Base-by-base conservation (phyloP, 2,888 invertebrate species). In the Panorpa germanica region DNA sequence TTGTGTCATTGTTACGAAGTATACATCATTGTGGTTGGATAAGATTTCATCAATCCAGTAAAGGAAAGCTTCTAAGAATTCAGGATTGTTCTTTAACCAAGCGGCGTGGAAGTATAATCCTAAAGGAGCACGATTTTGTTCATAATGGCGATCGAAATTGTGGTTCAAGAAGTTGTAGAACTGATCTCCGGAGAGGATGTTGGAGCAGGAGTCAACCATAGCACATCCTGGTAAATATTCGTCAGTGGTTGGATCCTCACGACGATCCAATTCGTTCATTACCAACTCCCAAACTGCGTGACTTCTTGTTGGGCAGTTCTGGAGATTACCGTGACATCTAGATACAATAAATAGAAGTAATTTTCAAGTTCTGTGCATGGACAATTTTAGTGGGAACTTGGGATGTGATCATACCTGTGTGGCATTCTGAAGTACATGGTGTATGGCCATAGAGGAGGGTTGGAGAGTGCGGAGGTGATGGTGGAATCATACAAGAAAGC, bases 391-490 rank as follows among this genome's bases (percentile, higher is more conserved):
- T n/a, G n/a, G n/a, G n/a, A n/a, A n/a, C n/a, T n/a, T n/a, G n/a
- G n/a, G n/a, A n/a, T n/a, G n/a, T n/a, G n/a, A n/a, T n/a, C n/a
- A n/a, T n/a, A n/a, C n/a, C n/a, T n/a, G 54, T 88, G 90, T 1
- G 90, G 86, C 82, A 91, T 86, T 45, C 83, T 73, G 70, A 88
- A 91, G 65, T 93, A 91, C 76, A 95, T 81, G 34, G 93, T 95
- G 64, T 95, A 95, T 3, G 95, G 95, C 95, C 95, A 95, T 40
- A 88, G 70, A 30, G 90, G 90, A 12, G 85, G 85, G 49, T 86
- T 83, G 40, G 78, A 81, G 20, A 88, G 61, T 2, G 88, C 82
- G 2, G 88, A 85, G 0, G 88, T 86, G 50, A 93, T 88, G 29
- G 91, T 90, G 24, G 90, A 88, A 54, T 95, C 93, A 50, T 93